A percentile compares a stretch with the other conserved stretches of the same genome.
Evolutionary conservation across 2,888 invertebrate species (phyloP).

Genomic region (Tuberolachnus salignus): DNA sequence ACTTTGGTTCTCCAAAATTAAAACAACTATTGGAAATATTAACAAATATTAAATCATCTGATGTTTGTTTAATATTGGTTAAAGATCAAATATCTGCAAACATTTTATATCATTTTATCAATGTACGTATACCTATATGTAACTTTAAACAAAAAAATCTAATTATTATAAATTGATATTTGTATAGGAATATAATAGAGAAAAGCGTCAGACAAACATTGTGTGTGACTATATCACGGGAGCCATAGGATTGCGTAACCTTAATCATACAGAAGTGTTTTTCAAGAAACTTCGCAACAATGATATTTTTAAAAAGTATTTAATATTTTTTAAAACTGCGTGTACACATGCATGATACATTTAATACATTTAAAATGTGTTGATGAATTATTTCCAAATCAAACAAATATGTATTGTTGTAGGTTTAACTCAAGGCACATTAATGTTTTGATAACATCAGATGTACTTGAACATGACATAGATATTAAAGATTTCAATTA

Average conservation of each 20-base stretch:
- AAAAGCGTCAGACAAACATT: slow-evolving; percentile 63
- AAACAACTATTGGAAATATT: slow-evolving; percentile 69
- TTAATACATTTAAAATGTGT: too few relatives aligned
- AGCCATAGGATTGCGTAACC: slow-evolving; percentile 58
- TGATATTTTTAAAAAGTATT: slow-evolving; percentile 40
- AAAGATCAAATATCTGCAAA: slow-evolving; percentile 77
- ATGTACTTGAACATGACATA: slow-evolving; percentile 88
- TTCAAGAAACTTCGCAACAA: slow-evolving; percentile 6
- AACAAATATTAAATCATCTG: slow-evolving; percentile 63
- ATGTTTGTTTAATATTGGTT: slow-evolving; percentile 71
- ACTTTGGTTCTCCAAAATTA: slow-evolving; percentile 71
- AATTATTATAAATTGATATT: not conserved
- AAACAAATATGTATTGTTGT: slow-evolving; percentile 31
- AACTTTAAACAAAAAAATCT: not conserved
- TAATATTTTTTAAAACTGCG: not conserved
- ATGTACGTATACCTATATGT: slow-evolving; percentile 61
- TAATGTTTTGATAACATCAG: slow-evolving; percentile 76
- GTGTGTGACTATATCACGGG: slow-evolving; percentile 78
- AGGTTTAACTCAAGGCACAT: slow-evolving; percentile 68
- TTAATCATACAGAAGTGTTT: not conserved
- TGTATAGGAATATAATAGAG: slow-evolving; percentile 32
- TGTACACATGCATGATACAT: not conserved
- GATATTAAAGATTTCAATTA: slow-evolving; percentile 83
- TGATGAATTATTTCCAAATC: too few relatives aligned
- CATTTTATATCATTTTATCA: slow-evolving; percentile 73